Evolutionary conservation across 2,113 vertebrate species (phyloP), one percentile per base, ranked within the genome.

Genomic region (Tautogolabrus adspersus): DNA sequence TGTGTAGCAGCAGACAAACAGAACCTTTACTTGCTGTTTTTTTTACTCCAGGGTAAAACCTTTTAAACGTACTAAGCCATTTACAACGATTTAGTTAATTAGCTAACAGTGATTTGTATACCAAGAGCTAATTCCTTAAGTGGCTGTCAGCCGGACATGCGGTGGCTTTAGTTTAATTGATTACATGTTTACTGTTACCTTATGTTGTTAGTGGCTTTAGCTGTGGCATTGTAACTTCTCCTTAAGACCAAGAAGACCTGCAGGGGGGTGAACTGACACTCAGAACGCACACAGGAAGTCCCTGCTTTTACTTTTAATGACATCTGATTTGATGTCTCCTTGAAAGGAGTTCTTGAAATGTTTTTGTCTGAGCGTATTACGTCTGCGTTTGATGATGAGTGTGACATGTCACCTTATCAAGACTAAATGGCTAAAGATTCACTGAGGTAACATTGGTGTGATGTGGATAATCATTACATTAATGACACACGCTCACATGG

Each of bases 21-120:
- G 42, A 61, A 26, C 56, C 56, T 72, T 84, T 72, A 86, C 52
- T 75, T 54, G 40, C 69, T 64, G 21, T 55, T 75, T 44, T 49
- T 34, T 64, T 69, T 79, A 88, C 91, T 91, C 89, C 63, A 66
- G 62, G 73, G 22, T 38, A 60, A 67, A 60, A 61, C 66, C 85
- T 66, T 76, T 82, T 67, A 73, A 63, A 59, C 38, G 62, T 68
- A 63, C 79, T 71, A 63, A 67, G 84, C 85, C 49, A 91, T 92
- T 90, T 89, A 90, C 83, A 90, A 91, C 85, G 90, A 89, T 93
- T 91, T 88, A 84, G 85, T 79, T 91, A 91, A 93, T 93, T 89
- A 90, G 81, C 82, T 82, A 88, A 83, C 66, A 79, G 86, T 80
- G 81, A 91, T 93, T 85, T 89, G 87, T 91, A 79, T 81, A 91